A percentile compares a stretch with the other conserved stretches of the same genome.
phyloP scores from a whole-genome alignment of 2,797 vertebrate genomes.

The Dendrocincla fuliginosa region DNA sequence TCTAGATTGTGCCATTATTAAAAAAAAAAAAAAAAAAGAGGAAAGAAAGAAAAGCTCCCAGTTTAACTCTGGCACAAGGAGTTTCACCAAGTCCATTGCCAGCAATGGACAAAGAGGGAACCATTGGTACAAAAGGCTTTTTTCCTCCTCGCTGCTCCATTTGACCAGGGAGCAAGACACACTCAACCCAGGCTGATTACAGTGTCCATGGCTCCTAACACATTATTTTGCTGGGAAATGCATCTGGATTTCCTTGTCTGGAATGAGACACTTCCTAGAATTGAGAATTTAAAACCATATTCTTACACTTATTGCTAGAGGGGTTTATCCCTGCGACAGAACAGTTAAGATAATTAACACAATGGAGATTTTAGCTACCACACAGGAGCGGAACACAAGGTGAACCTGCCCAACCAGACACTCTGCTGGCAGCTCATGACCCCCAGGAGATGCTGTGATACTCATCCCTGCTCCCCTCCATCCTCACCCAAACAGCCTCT shows the following conservation, averaged over 20 bases:
- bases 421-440: neutral
- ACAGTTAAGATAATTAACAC: neutral
- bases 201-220: neutral
- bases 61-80: constrained; percentile 69
- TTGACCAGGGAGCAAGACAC: neutral
- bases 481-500: neutral
- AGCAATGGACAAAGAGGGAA: constrained; percentile 76
- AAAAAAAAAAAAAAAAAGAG: neutral
- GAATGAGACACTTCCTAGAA: neutral
- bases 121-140: neutral
- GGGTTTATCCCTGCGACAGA: neutral
- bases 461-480: neutral
- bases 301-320: neutral
- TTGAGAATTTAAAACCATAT: neutral
- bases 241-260: neutral
- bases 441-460: neutral
- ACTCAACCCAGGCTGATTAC: neutral
- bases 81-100: constrained; percentile 75
- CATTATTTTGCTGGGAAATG: neutral
- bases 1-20: constrained; percentile 55
- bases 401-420: neutral
- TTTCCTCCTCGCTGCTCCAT: constrained; percentile 3
- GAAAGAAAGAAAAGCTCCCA: constrained; percentile 54
- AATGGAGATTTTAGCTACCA: neutral
- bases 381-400: neutral